Percentiles rank a stretch among this genome's conserved stretches.
Conservation (phyloP, 1,140 invertebrate species). For the Caenorhabditis tropicalis region DNA sequence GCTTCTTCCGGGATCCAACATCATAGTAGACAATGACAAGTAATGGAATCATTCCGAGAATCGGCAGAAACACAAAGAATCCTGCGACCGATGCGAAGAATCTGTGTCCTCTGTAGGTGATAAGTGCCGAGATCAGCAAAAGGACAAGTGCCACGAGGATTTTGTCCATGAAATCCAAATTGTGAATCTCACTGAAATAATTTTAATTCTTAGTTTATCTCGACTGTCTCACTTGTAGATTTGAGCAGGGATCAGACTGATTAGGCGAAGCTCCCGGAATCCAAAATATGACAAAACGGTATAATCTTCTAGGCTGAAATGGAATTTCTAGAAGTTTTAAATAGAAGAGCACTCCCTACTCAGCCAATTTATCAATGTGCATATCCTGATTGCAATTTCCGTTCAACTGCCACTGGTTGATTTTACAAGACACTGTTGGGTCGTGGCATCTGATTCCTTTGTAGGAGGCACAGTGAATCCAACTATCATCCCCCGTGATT, state of each 20-base stretch:
- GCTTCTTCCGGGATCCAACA: not conserved
- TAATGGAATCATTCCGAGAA: not conserved
- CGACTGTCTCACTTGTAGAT: not conserved
- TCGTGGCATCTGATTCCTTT: not conserved
- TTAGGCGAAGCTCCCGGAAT: not conserved
- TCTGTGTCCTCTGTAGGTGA: not conserved
- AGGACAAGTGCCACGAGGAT: not conserved
- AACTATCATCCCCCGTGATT: not conserved
- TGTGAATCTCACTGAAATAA: constrained; percentile 1
- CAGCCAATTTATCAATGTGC: not conserved
- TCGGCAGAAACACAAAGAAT: constrained; percentile 4
- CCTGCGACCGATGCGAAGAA: constrained; percentile 8
- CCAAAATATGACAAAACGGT: not conserved
- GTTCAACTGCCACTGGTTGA: not conserved
- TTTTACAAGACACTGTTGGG: not conserved
- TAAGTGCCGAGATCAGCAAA: not conserved
- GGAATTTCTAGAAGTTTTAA: too few species aligned
- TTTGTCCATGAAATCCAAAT: not conserved
- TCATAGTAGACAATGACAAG: not conserved
- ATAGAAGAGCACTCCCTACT: not conserved
- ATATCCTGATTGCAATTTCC: not conserved
- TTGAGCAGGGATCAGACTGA: not conserved
- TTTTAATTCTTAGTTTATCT: not conserved
- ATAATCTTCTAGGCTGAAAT: not conserved
- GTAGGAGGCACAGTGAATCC: not conserved